Evolutionary conservation across 2,797 vertebrate species (phyloP).

Genomic region (Chiroxiphia lanceolata): DNA sequence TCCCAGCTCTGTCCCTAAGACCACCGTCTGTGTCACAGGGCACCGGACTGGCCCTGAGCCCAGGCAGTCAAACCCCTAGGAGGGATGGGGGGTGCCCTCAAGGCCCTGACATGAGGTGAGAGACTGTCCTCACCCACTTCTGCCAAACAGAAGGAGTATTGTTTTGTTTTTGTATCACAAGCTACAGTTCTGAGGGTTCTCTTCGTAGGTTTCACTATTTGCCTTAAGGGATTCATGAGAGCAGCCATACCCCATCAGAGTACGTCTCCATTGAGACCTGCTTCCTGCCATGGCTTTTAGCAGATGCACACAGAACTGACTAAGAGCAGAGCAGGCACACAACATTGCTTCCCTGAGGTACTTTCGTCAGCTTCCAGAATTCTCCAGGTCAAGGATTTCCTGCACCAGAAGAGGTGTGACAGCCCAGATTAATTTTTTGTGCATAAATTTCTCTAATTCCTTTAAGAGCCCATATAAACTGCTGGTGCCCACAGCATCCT

Average conservation of each 20-base stretch:
- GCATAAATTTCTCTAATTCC: background rate
- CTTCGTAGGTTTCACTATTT: background rate
- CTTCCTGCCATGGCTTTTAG: background rate
- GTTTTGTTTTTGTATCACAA: background rate
- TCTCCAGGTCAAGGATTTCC: background rate
- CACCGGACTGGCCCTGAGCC: background rate
- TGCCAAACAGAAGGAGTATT: background rate
- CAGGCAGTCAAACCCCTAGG: background rate
- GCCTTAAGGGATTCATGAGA: accelerated
- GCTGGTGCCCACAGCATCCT: background rate
- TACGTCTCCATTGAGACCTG: background rate
- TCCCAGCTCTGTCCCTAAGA: background rate
- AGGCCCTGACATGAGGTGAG: background rate
- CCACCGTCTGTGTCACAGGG: background rate
- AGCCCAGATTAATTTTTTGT: background rate
- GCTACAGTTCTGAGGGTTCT: background rate
- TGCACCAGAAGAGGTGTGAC: background rate
- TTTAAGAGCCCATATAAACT: background rate
- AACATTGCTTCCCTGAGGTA: background rate
- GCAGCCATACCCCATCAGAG: accelerated
- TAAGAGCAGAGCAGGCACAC: background rate
- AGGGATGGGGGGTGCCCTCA: background rate
- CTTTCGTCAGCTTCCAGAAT: background rate
- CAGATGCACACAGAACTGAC: background rate
- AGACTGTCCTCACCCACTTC: background rate